Base-by-base conservation (phyloP, 1,140 invertebrate genomes). In the Drosophila parvula region DNA sequence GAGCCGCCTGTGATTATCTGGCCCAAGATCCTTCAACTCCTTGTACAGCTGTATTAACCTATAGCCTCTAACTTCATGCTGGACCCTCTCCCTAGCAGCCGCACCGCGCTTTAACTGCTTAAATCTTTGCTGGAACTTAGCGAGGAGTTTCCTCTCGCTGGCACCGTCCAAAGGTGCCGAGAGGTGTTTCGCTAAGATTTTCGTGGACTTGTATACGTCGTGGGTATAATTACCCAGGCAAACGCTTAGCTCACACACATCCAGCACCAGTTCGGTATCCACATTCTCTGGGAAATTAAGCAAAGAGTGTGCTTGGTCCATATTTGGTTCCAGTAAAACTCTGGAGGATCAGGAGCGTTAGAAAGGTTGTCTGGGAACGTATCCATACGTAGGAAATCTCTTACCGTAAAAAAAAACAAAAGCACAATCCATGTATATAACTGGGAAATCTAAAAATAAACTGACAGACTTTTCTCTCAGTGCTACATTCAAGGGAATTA, bases 11-110 rank as follows among this genome's bases (percentile, higher is more conserved):
- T 2, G 0, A 7, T 74, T 44, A 22, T 73, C 40, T 2, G 28
- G 43, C 12, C 74, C 67, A 1, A 62, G 7, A 1, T 65, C 58
- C 0, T 32, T 2, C 8, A 86, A 27, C 27, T 73, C 34, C 12
- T 65, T 44, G 32, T 77, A 77, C 0, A 88, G 47, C 41, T 67
- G 58, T 9, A 70, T 32, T 14, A 88, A 74, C 1, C 81, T 30
- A 16, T 60, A 48, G 3, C 40, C 14, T 3, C 70, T 47, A 1
- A 40, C 12, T 7, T 73, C 44, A 10, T 43, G 34, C 3, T 71
- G 16, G 9, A 8, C 5, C 2, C 8, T 22, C 0, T 56, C 36
- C 10, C 51, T 18, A 1, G 14, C 8, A 51, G 65, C 44, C 4
- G 16, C 18, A 2, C 5, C 5, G 3, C 18, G 14, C 0, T 40